A percentile compares a stretch with the other conserved stretches of the same genome.
These are phyloP conservation scores for Limnephilus marmoratus DNA, from an alignment of 2,888 invertebrate genomes.

Conservation along the genomic window DNA sequence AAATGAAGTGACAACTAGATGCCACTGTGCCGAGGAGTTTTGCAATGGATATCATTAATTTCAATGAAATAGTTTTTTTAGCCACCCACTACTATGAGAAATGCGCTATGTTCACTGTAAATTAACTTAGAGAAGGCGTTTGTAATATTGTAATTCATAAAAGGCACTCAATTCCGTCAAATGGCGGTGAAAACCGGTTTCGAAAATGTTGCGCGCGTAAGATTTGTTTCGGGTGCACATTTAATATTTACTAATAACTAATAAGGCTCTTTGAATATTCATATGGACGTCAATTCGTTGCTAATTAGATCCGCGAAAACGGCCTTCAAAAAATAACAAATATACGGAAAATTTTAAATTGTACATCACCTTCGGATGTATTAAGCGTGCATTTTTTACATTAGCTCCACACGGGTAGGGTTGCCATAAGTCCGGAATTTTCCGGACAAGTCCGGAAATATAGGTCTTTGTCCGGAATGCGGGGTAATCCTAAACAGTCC, in stretches of 20 bases:
- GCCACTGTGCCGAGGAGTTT: too few species aligned
- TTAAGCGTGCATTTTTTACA: too few species aligned
- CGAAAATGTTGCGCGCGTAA: neutral
- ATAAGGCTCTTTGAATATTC: neutral
- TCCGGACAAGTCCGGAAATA: too few species aligned
- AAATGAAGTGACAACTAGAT: too few species aligned
- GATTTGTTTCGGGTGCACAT: neutral
- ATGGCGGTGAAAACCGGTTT: neutral
- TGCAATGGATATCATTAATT: too few species aligned
- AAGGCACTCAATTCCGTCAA: neutral
- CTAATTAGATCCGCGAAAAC: neutral
- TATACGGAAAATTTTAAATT: neutral
- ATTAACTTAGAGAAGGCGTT: slow-evolving; percentile 2
- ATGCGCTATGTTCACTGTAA: neutral
- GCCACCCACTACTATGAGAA: neutral
- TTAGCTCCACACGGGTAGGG: too few species aligned
- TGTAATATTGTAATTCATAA: neutral
- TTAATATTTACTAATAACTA: neutral
- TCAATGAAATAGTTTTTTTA: neutral
- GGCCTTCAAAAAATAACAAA: neutral
- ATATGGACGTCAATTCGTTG: neutral
- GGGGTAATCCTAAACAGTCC: too few species aligned
- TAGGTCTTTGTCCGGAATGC: too few species aligned
- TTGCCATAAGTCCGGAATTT: too few species aligned
- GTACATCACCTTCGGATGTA: neutral